A percentile compares a stretch with the other conserved stretches of the same genome.
phyloP scores from a whole-genome alignment of 23 tunicate species.

The Clavelina lepadiformis region DNA sequence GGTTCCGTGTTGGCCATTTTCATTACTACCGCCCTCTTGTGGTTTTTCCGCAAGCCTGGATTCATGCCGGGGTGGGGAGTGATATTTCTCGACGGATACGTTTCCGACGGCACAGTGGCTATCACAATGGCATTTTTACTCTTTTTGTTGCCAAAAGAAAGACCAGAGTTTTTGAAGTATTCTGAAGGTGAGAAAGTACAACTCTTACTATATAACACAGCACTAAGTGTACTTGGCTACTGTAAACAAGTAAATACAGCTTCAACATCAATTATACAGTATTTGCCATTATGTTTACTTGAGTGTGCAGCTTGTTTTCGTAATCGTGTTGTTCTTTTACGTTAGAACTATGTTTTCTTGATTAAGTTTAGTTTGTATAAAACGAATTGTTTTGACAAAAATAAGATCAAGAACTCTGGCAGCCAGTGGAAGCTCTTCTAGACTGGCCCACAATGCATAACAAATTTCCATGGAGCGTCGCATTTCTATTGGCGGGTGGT shows the following conservation, averaged over 20 bases:
- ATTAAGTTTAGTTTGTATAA: too few species aligned
- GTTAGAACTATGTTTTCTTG: too few species aligned
- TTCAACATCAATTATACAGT: too few species aligned
- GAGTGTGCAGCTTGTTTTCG: too few species aligned
- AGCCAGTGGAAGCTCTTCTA: slow-evolving; percentile 29
- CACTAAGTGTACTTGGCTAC: too few species aligned
- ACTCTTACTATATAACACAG: too few species aligned
- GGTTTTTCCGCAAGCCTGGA: slow-evolving; percentile 82
- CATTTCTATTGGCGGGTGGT: slow-evolving; percentile 66
- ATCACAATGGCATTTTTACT: slow-evolving; percentile 41
- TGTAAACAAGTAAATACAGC: too few species aligned
- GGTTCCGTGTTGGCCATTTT: slow-evolving; percentile 38
- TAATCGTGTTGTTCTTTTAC: too few species aligned
- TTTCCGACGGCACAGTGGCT: slow-evolving; percentile 61
- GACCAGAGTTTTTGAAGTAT: slow-evolving; percentile 31
- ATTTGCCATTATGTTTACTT: too few species aligned
- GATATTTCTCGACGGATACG: slow-evolving; percentile 24
- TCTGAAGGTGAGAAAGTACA: too few species aligned
- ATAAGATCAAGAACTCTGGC: too few species aligned
- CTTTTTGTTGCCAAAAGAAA: slow-evolving; percentile 31
- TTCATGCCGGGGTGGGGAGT: slow-evolving; percentile 73
- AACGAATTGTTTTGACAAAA: too few species aligned
- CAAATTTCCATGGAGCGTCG: slow-evolving; percentile 51
- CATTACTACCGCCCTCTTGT: slow-evolving; percentile 34
- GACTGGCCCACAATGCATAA: slow-evolving; percentile 37